Base-by-base conservation (phyloP, 35 echinoderm and acorn worm species). In the Amphiura filiformis region DNA sequence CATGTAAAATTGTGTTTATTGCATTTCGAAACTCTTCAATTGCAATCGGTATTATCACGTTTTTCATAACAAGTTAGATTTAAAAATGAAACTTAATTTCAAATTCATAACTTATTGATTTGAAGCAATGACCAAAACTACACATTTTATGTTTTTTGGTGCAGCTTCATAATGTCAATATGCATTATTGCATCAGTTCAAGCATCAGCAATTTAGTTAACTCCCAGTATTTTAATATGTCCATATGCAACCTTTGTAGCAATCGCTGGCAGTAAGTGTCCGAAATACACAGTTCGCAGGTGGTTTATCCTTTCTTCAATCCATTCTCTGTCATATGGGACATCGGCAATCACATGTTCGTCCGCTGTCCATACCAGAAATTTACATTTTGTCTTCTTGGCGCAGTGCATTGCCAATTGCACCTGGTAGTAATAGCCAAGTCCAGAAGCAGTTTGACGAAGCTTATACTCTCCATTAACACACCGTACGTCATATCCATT, bases 241-340 rank as follows among this genome's bases (percentile, higher is more conserved):
- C 47, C 76, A 84, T 80, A 30, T 13, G 82, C 64, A 44, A 85
- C 23, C 39, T 18, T 90, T 2, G 47, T 32, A 22, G 81, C 22
- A 79, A 91, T 47, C 49, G 89, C 89, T 84, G 89, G 89, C 76
- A 91, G 81, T 32, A 91, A 78, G 49, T 91, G 81, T 91, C 35
- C 38, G 33, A 91, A 91, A 77, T 91, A 91, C n/a, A 91, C 36
- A 31, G 14, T 30, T 49, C 32, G 61, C 38, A 84, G 35, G 52
- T 57, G 76, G 26, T 57, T 40, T 76, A 91, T 2, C 22, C 75
- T 37, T 37, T 79, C 37, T 52, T 85, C 64, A 11, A 84, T 42
- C 76, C 82, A 84, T 39, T 52, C 35, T 42, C 39, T 32, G 32
- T 90, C 80, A 38, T 83, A 82, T 26, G 57, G 34, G 13, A 83